These are phyloP conservation scores for Cyanoliseus patagonus DNA, from an alignment of 2,113 vertebrate species.

Conservation along the genomic window DNA sequence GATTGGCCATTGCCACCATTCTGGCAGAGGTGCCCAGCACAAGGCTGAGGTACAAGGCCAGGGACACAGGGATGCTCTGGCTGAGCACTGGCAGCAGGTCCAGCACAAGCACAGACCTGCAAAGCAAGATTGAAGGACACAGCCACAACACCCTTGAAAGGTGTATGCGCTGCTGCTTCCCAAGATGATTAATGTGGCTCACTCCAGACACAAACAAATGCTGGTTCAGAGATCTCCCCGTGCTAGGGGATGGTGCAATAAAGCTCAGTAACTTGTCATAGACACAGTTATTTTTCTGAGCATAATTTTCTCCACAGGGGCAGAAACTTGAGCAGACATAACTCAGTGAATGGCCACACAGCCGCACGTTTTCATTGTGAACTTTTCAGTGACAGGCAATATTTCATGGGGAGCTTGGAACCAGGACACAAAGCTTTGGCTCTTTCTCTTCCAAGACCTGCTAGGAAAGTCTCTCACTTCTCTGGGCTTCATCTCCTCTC, in stretches of 20 bases:
- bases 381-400: neutral
- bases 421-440: neutral
- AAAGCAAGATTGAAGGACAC: neutral
- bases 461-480: neutral
- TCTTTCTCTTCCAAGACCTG: neutral
- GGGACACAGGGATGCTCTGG: neutral
- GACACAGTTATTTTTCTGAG: neutral
- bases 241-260: neutral
- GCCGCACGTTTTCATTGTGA: neutral
- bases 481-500: neutral
- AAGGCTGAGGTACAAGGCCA: neutral
- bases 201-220: neutral
- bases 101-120: neutral
- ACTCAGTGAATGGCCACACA: neutral
- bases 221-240: neutral
- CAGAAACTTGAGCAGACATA: neutral
- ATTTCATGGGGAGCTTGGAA: neutral
- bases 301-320: neutral
- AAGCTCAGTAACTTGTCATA: neutral
- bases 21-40: neutral
- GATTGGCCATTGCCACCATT: neutral
- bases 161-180: neutral
- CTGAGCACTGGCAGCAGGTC: neutral
- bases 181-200: neutral
- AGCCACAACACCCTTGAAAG: neutral